Evolutionary conservation across 2,113 vertebrate species (phyloP).

Genomic region (Axis porcinus): DNA sequence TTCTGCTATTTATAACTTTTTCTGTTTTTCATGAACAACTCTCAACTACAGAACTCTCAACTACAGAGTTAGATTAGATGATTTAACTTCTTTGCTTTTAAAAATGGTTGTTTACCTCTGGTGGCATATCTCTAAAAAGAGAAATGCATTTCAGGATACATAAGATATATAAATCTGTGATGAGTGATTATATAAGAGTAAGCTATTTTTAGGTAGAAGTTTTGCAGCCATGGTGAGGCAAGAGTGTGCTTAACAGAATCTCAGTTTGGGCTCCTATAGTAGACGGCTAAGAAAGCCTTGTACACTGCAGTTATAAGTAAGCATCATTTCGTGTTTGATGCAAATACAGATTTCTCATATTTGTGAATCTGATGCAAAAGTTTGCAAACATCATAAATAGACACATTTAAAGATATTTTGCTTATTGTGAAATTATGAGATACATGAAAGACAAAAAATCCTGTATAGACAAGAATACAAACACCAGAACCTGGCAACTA

Average conservation of each 20-base stretch:
- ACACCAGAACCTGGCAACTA: background rate
- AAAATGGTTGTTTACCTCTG: conserved; percentile 15
- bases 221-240: background rate
- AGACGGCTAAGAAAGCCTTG: background rate
- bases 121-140: background rate
- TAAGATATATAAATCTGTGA: background rate
- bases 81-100: background rate
- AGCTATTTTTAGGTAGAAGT: conserved; percentile 56
- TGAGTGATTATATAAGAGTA: conserved; percentile 40
- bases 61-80: background rate
- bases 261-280: background rate
- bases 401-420: conserved; percentile 14
- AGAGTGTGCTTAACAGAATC: background rate
- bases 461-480: background rate
- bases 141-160: conserved; percentile 3
- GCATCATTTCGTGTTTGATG: background rate
- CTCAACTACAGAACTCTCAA: background rate
- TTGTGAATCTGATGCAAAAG: background rate
- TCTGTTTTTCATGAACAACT: too few relatives aligned
- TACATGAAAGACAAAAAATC: background rate
- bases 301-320: background rate
- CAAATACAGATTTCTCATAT: background rate
- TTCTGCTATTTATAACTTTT: background rate
- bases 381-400: background rate
- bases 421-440: background rate